These are phyloP conservation scores for Magallana gigas DNA, from an alignment of 1,140 invertebrate species.

Conservation along the genomic window DNA sequence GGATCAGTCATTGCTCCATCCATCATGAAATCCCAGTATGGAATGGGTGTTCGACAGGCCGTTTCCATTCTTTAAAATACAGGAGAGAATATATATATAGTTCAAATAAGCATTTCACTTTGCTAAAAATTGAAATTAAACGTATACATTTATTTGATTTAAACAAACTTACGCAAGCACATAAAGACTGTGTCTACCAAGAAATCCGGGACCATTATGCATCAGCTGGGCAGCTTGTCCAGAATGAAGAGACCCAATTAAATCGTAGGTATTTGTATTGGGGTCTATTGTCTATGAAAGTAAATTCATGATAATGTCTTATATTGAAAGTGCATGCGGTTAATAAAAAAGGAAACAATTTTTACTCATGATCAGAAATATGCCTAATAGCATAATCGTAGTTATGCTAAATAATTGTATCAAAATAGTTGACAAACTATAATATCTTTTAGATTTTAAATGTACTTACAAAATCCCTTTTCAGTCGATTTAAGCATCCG, in stretches of 20 bases:
- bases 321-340: no score
- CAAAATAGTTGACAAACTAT: no score
- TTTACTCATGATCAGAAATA: no score
- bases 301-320: no score
- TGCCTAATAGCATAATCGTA: no score
- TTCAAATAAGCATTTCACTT: no score
- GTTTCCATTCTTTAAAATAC: slow-evolving; percentile 61
- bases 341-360: no score
- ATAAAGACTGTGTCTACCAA: slow-evolving; percentile 49
- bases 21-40: slow-evolving; percentile 78
- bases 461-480: slow-evolving; percentile 13
- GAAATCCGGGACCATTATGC: slow-evolving; percentile 54
- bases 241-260: slow-evolving; percentile 50
- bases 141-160: no score
- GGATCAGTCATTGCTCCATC: slow-evolving; percentile 72
- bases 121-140: no score
- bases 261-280: slow-evolving; percentile 48
- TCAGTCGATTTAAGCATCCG: background rate
- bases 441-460: no score
- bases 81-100: no score
- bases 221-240: slow-evolving; percentile 34
- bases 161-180: slow-evolving; percentile 53
- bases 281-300: slow-evolving; percentile 9
- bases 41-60: slow-evolving; percentile 70
- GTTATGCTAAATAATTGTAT: no score